Evolutionary conservation across 1,140 invertebrate species (phyloP).

Genomic region (Leptonema lineaticorne): DNA sequence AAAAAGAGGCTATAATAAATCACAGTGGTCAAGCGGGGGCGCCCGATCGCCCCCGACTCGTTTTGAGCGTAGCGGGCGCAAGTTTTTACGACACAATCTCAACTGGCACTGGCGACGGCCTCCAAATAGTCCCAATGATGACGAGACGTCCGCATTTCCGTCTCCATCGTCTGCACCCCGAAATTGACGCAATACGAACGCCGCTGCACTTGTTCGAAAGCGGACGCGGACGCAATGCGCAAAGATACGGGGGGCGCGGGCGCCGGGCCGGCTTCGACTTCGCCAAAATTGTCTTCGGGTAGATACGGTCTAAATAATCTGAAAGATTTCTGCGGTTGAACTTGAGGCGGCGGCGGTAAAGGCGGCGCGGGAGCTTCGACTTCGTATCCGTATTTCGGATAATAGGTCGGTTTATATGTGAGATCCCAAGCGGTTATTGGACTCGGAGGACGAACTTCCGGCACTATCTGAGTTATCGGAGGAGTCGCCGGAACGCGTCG

Average conservation of each 20-base stretch:
- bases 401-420: slow-evolving; percentile 42
- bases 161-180: background rate
- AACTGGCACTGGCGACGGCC: background rate
- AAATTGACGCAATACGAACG: background rate
- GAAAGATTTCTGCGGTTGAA: slow-evolving; percentile 52
- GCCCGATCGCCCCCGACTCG: background rate
- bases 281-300: slow-evolving; percentile 57
- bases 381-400: slow-evolving; percentile 36
- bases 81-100: background rate
- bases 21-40: slow-evolving; percentile 33
- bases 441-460: slow-evolving; percentile 53
- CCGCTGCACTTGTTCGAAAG: slow-evolving; percentile 27
- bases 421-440: slow-evolving; percentile 56
- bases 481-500: slow-evolving; percentile 47
- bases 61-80: too few species aligned
- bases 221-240: slow-evolving; percentile 1
- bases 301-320: slow-evolving; percentile 72
- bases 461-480: slow-evolving; percentile 18
- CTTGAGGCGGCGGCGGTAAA: slow-evolving; percentile 42
- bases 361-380: slow-evolving; percentile 43
- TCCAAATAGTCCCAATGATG: background rate
- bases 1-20: slow-evolving; percentile 35
- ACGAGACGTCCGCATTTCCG: background rate
- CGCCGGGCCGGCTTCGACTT: slow-evolving; percentile 45
- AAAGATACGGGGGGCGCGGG: slow-evolving; percentile 41